Conservation (phyloP, 2,888 invertebrate genomes). For the Cactoblastis cactorum region DNA sequence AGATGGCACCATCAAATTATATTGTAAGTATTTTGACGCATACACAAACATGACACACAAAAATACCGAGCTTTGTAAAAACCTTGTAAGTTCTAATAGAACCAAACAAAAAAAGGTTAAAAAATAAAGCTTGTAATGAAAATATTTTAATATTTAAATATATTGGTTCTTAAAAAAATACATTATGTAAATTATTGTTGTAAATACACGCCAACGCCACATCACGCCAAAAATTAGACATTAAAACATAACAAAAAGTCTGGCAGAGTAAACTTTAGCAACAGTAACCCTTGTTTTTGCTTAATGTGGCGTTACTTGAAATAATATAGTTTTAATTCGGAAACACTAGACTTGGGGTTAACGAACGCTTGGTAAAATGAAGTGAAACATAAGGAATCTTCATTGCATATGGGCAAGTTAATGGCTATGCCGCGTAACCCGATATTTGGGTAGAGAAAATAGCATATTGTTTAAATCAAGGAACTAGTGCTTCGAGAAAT, state of each 20-base stretch:
- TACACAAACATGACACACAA: too few relatives aligned
- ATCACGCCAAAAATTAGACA: background rate
- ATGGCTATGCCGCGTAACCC: constrained; percentile 48
- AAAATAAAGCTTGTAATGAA: too few relatives aligned
- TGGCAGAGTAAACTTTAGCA: background rate
- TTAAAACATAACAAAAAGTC: too few relatives aligned
- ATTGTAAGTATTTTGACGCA: constrained; percentile 83
- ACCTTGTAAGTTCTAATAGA: too few relatives aligned
- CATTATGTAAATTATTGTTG: constrained; percentile 6
- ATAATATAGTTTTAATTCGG: constrained; percentile 8
- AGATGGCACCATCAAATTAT: constrained; percentile 85
- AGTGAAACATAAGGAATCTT: constrained; percentile 13
- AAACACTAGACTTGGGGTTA: constrained; percentile 12
- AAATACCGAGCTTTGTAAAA: too few relatives aligned
- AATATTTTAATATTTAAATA: too few relatives aligned
- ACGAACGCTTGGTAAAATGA: constrained; percentile 11
- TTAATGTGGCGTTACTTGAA: background rate
- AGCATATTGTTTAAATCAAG: background rate
- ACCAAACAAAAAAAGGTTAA: too few relatives aligned
- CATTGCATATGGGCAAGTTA: constrained; percentile 31
- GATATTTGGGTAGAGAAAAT: constrained; percentile 37
- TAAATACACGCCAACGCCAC: background rate
- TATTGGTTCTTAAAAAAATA: constrained; percentile 7
- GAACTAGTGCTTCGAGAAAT: background rate
- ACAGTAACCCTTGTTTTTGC: background rate